phyloP scores from a whole-genome alignment of 2,888 invertebrate genomes.

The Hyposoter dolosus region DNA sequence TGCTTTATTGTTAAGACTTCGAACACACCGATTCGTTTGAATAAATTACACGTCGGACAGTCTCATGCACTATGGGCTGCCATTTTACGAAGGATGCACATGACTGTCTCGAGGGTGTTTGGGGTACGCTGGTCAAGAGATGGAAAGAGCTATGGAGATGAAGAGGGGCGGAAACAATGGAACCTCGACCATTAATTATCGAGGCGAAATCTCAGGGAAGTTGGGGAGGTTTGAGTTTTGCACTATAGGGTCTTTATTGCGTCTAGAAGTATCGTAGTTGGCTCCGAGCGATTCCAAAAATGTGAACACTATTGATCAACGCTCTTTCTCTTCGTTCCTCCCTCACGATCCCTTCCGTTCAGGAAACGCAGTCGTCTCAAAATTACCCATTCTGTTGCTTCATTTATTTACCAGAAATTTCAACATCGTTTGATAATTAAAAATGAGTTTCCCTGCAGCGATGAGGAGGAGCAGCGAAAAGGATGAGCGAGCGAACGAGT shows the following conservation, averaged over 20 bases:
- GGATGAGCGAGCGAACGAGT: not conserved
- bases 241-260: not conserved
- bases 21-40: not conserved
- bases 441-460: not conserved
- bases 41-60: conserved; percentile 76
- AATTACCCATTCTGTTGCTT: not conserved
- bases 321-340: not conserved
- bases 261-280: not conserved
- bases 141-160: not conserved
- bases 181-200: conserved; percentile 78
- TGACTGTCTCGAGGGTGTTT: not conserved
- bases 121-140: not conserved
- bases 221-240: not conserved
- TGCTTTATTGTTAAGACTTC: not conserved
- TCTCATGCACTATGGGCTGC: conserved; percentile 61
- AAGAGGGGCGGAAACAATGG: conserved; percentile 74
- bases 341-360: not conserved
- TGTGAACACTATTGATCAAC: conserved; percentile 21
- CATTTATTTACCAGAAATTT: conserved; percentile 17
- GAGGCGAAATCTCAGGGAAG: conserved; percentile 71
- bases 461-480: not conserved
- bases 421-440: conserved; percentile 1
- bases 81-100: conserved; percentile 70
- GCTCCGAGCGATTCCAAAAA: not conserved
- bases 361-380: not conserved